Evolutionary conservation across 2,888 invertebrate species (phyloP).

Genomic region (Eupithecia vulgata): DNA sequence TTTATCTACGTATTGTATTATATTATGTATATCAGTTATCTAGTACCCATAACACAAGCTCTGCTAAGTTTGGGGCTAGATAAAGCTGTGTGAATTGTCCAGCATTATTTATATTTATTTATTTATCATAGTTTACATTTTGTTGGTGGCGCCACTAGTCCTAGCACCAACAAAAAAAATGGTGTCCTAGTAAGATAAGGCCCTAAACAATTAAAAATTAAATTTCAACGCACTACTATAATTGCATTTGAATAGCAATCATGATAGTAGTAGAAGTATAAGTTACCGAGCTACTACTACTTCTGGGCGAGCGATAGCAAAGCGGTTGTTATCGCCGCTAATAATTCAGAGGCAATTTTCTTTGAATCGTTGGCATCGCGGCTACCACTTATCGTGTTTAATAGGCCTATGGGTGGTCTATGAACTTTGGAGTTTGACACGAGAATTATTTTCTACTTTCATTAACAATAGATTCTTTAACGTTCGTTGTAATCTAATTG

Average conservation of each 20-base stretch:
- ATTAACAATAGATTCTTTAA: neutral
- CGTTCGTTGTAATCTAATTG: neutral
- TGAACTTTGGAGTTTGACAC: neutral
- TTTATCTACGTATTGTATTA: too few relatives aligned
- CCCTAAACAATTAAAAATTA: neutral
- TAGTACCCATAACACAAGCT: too few relatives aligned
- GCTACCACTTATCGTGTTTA: slow-evolving; percentile 28
- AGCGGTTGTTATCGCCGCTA: slow-evolving; percentile 35
- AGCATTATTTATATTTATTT: too few relatives aligned
- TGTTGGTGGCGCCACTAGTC: too few relatives aligned
- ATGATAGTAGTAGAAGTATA: slow-evolving; percentile 28
- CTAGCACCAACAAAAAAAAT: too few relatives aligned
- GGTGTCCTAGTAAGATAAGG: too few relatives aligned
- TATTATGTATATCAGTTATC: too few relatives aligned
- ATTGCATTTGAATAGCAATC: slow-evolving; percentile 35
- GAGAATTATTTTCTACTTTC: neutral
- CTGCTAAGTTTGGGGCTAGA: too few relatives aligned
- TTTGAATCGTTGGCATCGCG: slow-evolving; percentile 36
- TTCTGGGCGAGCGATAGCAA: slow-evolving; percentile 28
- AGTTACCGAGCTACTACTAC: too few relatives aligned
- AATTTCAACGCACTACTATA: neutral
- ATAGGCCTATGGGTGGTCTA: neutral
- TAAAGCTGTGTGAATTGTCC: too few relatives aligned
- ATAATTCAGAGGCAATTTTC: slow-evolving; percentile 43
- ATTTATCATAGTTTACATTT: too few relatives aligned